These are phyloP conservation scores for Lutjanus argentimaculatus DNA, from an alignment of 2,797 vertebrate genomes.

Conservation along the genomic window DNA sequence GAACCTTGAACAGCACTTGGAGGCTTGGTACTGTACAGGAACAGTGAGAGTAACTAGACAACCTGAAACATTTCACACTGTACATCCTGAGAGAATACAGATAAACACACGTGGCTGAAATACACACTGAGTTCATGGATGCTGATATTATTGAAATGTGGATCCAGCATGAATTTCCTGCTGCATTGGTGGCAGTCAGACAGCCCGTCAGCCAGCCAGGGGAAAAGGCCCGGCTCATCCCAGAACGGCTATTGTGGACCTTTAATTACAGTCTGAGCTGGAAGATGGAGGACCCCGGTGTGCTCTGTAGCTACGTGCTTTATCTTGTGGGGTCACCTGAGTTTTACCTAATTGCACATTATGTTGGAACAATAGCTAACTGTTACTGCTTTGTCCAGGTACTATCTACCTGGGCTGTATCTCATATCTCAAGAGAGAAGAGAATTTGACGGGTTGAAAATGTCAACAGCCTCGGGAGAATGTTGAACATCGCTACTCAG, in stretches of 20 bases:
- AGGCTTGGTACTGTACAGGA: constrained; percentile 8
- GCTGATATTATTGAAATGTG: constrained; percentile 37
- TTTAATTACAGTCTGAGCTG: constrained; percentile 70
- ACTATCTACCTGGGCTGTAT: constrained; percentile 52
- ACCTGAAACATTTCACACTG: constrained; percentile 33
- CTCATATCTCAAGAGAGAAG: constrained; percentile 61
- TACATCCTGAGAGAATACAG: constrained; percentile 31
- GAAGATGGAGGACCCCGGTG: constrained; percentile 61
- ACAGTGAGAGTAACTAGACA: constrained; percentile 24
- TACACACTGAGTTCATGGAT: constrained; percentile 15
- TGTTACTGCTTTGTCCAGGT: constrained; percentile 68
- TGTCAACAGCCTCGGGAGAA: constrained; percentile 64
- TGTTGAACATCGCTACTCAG: constrained; percentile 37
- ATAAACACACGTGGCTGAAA: constrained; percentile 14
- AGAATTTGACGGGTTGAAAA: constrained; percentile 66
- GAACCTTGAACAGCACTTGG: neutral
- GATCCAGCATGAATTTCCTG: constrained; percentile 22
- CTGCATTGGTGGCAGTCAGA: constrained; percentile 23
- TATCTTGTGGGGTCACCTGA: constrained; percentile 67
- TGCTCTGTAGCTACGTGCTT: constrained; percentile 54
- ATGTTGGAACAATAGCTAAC: constrained; percentile 65
- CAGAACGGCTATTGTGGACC: constrained; percentile 60
- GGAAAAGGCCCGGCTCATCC: constrained; percentile 47
- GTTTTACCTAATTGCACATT: constrained; percentile 74
- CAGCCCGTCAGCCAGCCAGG: constrained; percentile 37